Base-by-base conservation (phyloP, 2,888 invertebrate species). In the Xanthia togata region DNA sequence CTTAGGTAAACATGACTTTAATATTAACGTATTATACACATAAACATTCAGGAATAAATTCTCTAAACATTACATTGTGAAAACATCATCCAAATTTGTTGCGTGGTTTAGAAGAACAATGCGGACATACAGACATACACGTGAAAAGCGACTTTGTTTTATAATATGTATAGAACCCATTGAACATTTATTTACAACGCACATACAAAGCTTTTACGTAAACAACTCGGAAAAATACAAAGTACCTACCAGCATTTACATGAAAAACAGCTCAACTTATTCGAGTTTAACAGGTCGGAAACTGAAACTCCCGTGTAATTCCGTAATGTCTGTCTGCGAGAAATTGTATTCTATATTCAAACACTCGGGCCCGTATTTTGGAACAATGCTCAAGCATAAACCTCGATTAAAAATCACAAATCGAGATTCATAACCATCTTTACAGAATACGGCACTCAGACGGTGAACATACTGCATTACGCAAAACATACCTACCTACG, bases 201-300 rank as follows among this genome's bases (percentile, higher is more conserved):
- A 50, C 59, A 79, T 79, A 81, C 82, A 81, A 81, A 64, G 38
- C 55, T 64, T 73, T 71, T 14, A 55, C 31, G 73, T 77, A 83
- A 85, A 85, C 63, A 72, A 70, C 62, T 63, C 41, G 12, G 70
- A 73, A 75, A 79, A 79, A 83, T 76, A 88, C 59, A 77, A 84
- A 84, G 78, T 68, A 69, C 76, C 31, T 68, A 69, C 76, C 31
- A 75, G 60, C 63, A 87, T 87, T 82, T 76, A 71, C 82, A 88
- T 87, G 73, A 84, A 86, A 81, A 87, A 79, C 78, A 77, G 64
- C 75, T 77, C 55, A 60, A 76, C 57, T 74, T 78, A 78, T 73
- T 63, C 88, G 82, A 88, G 89, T 88, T 90, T 86, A 91, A 90
- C 89, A 82, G 88, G 86, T 87, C 87, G 90, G 90, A 92, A 92